Evolutionary conservation across 1,140 invertebrate genomes (phyloP), one percentile per base, ranked within the genome.

Genomic region (Cheumatopsyche charites): DNA sequence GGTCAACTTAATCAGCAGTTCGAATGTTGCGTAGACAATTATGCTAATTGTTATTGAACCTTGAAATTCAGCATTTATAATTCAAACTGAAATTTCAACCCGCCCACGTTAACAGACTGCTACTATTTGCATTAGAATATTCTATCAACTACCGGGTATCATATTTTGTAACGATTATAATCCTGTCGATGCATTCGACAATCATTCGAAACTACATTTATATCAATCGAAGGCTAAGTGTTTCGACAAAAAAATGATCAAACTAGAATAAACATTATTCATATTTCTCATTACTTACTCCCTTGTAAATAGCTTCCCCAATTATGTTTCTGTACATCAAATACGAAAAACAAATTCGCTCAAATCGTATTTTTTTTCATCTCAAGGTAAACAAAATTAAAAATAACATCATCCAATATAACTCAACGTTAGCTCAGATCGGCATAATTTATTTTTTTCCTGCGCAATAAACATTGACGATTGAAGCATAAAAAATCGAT

Each of bases 51-150:
- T 21, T 36, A 11, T 1, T 15, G 23, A 62, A 15, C 58, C 23
- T 62, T 62, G 26, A 62, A 26, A 62, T 62, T 25, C 58, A 36
- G 25, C 26, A 52, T 52, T 52, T 52, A 52, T 52, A 52, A 52
- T 52, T 52, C 47, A 52, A 52, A 26, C 26, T 36, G 58, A 26
- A 29, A 62, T 62, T 62, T 62, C 26, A 36, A 62, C 17, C 58
- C 58, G 58, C 58, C 58, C 58, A 62, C 58, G 23, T 26, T 15
- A 62, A 29, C 26, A 25, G 17, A 23, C 11, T 11, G 58, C 25
- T 13, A 62, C 25, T 62, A 29, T 29, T 62, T 62, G 58, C 26
- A 62, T 36, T 62, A 11, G 47, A 15, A 9, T 15, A 52, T 52
- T 52, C n/a, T 52, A 52, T 19, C 9, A 17, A 52, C 47, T 52